phyloP scores from a whole-genome alignment of 2,888 invertebrate species.

The Ecliptopera silaceata region DNA sequence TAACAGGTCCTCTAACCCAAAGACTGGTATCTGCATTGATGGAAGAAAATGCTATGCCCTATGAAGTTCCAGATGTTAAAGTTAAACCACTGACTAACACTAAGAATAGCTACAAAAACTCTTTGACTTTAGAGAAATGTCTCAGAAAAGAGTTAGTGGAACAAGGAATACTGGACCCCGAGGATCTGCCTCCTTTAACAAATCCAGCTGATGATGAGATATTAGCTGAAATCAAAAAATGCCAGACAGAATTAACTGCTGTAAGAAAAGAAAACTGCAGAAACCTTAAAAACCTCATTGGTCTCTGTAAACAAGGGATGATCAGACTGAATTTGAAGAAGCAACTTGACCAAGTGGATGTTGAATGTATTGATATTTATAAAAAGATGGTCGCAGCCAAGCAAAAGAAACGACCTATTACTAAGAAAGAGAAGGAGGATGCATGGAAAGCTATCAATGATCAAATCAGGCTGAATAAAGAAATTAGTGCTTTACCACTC shows the following conservation, averaged over 20 bases:
- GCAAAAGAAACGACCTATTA: constrained; percentile 90
- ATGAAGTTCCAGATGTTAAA: constrained; percentile 83
- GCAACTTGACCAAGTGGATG: constrained; percentile 88
- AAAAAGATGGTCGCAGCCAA: constrained; percentile 91
- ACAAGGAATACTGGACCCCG: constrained; percentile 91
- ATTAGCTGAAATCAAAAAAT: constrained; percentile 92
- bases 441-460: constrained; percentile 89
- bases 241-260: constrained; percentile 90
- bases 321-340: constrained; percentile 89
- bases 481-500: constrained; percentile 75
- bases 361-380: constrained; percentile 92
- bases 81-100: constrained; percentile 69
- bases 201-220: constrained; percentile 93
- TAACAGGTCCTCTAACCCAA: constrained; percentile 94
- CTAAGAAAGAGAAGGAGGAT: constrained; percentile 91
- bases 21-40: constrained; percentile 93
- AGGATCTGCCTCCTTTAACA: constrained; percentile 84
- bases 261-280: constrained; percentile 91
- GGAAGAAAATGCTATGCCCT: constrained; percentile 89
- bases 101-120: constrained; percentile 83
- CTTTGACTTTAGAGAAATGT: constrained; percentile 91
- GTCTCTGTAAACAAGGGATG: constrained; percentile 90
- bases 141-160: constrained; percentile 93
- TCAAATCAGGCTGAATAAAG: constrained; percentile 82
- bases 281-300: constrained; percentile 87